Evolutionary conservation across 2,888 invertebrate species (phyloP), one percentile per base, ranked within the genome.

Genomic region (Melolontha melolontha): DNA sequence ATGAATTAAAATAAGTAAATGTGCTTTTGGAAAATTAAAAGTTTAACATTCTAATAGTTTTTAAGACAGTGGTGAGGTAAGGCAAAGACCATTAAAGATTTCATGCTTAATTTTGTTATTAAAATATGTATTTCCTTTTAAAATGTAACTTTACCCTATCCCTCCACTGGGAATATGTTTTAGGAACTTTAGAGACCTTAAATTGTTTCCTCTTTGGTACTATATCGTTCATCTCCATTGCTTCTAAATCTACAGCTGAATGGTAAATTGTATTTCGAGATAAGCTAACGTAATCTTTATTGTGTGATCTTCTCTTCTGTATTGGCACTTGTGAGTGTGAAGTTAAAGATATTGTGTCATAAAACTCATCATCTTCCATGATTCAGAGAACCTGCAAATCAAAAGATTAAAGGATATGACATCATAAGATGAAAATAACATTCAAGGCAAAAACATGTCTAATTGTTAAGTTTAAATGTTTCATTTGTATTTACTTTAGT

Each of bases 91-190:
- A 66, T 65, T 29, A 41, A 34, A 27, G 7, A 47, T 52, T 17
- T 4, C 39, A 12, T 55, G 40, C 34, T 39, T 14, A 12, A 17
- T 34, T 40, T 50, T 40, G 29, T 16, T 50, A 12, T 39, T 14
- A 22, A 22, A 22, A 22, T 41, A 47, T n/a, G 14, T 14, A 54
- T 52, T 42, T 34, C 10, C 7, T 34, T 34, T 6, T 22, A 39
- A 50, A 16, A 49, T 39, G 44, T 41, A 68, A 72, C 75, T 77
- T 82, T 87, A 87, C 87, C 87, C 86, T 86, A 85, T 85, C 84
- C 84, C 86, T 87, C 87, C 87, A 87, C 84, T 87, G 86, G 83
- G 85, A 84, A 84, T 87, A 87, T 78, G 87, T 86, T 84, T 84
- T 85, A 85, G 77, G 84, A 80, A 83, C 82, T 79, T 81, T 84